Evolutionary conservation across 2,113 vertebrate species (phyloP).

Genomic region (Peromyscus leucopus): DNA sequence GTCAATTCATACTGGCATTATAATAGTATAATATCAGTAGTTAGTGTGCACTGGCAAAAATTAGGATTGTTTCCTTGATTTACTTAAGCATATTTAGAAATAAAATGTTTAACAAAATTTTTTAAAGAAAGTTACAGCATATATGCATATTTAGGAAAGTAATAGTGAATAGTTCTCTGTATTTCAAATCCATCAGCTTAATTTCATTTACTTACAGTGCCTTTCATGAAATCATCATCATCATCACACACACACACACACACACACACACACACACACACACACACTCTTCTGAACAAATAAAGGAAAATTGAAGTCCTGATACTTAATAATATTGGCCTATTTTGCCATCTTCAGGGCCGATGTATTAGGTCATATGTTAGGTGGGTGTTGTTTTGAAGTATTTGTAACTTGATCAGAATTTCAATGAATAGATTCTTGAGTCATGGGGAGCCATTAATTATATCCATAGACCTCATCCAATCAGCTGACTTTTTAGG

Average conservation of each 20-base stretch:
- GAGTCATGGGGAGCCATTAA: not conserved
- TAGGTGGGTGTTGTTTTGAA: not conserved
- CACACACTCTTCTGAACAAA: not conserved
- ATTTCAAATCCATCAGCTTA: not conserved
- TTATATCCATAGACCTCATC: fast-evolving
- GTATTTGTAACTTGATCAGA: not conserved
- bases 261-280: not conserved
- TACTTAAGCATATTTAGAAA: not conserved
- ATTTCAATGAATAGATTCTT: not conserved
- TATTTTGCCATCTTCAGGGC: not conserved
- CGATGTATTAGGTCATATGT: not conserved
- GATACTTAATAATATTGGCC: not conserved
- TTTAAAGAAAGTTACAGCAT: not conserved
- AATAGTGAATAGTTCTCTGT: not conserved
- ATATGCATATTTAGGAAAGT: not conserved
- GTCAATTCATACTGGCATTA: not conserved
- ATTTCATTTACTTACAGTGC: not conserved
- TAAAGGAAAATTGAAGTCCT: not conserved
- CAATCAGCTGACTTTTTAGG: not conserved
- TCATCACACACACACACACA: not conserved
- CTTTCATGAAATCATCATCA: not conserved
- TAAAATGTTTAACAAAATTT: not conserved
- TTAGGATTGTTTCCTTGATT: not conserved
- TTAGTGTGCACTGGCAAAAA: not conserved
- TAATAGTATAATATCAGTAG: not conserved